phyloP scores from a whole-genome alignment of 2,888 invertebrate genomes.

The Phortica okadai region DNA sequence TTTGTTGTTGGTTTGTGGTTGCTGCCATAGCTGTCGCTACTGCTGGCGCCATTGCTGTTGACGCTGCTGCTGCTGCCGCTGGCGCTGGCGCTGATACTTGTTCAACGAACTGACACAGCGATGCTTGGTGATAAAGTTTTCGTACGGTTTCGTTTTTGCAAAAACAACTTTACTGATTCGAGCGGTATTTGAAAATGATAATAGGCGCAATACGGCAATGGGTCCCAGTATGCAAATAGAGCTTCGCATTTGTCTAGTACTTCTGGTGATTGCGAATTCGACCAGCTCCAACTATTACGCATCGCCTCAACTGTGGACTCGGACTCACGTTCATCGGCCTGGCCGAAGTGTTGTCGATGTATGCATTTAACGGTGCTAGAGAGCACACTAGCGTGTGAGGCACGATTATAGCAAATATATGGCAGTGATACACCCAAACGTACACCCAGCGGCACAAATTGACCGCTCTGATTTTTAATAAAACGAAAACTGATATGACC shows the following conservation, averaged over 20 bases:
- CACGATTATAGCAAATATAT: conserved; percentile 86
- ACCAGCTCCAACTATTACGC: conserved; percentile 64
- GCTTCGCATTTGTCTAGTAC: conserved; percentile 88
- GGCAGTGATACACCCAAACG: conserved; percentile 88
- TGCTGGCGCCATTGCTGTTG: background rate
- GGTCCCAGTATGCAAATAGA: conserved; percentile 89
- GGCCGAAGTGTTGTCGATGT: conserved; percentile 79
- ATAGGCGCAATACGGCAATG: conserved; percentile 90
- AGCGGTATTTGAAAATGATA: conserved; percentile 88
- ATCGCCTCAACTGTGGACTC: conserved; percentile 49
- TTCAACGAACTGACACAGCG: conserved; percentile 69
- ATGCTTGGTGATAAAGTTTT: conserved; percentile 70
- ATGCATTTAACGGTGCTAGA: conserved; percentile 78
- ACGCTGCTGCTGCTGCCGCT: conserved; percentile 13
- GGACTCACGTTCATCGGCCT: conserved; percentile 69
- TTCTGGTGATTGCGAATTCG: conserved; percentile 48
- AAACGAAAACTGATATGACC: conserved; percentile 89
- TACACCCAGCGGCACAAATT: conserved; percentile 82
- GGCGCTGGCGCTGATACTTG: conserved; percentile 40
- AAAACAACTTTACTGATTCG: conserved; percentile 79
- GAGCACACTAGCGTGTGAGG: conserved; percentile 81
- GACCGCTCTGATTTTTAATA: conserved; percentile 79
- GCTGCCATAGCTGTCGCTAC: background rate
- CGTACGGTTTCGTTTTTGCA: conserved; percentile 76
- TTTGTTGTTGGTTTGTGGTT: conserved; percentile 8